These are phyloP conservation scores for Tanypteryx hageni DNA, from an alignment of 2,888 invertebrate species.

Conservation along the genomic window DNA sequence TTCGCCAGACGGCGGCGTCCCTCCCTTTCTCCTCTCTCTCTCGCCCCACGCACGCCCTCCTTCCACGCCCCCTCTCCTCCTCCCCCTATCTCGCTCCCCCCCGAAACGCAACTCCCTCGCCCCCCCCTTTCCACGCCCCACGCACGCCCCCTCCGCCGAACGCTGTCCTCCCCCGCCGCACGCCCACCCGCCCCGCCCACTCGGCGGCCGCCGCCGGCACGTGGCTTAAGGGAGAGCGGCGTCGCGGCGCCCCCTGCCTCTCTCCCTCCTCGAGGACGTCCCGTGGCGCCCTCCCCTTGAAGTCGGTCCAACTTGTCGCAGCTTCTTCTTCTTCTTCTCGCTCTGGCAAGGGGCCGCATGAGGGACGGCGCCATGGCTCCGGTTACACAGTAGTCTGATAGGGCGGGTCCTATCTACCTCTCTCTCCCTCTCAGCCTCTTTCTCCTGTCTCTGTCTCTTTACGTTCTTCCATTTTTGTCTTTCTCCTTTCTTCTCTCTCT, in stretches of 20 bases:
- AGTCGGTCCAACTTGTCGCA: conserved; percentile 58
- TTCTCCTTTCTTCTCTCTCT: not conserved
- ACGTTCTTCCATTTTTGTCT: not conserved
- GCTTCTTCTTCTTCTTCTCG: conserved; percentile 39
- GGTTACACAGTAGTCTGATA: conserved; percentile 46
- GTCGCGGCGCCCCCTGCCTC: conserved; percentile 41
- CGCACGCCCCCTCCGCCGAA: conserved; percentile 34
- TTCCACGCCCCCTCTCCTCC: conserved; percentile 63
- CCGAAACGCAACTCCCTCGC: conserved; percentile 67
- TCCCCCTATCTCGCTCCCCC: conserved; percentile 44
- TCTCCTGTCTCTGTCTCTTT: not conserved
- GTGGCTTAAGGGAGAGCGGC: not conserved
- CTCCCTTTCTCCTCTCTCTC: not conserved
- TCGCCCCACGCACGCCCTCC: no score
- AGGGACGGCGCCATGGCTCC: conserved; percentile 45
- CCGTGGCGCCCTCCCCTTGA: conserved; percentile 63
- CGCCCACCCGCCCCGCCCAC: conserved; percentile 47
- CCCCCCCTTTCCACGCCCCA: conserved; percentile 67
- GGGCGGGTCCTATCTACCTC: conserved; percentile 30
- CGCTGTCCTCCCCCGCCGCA: conserved; percentile 60
- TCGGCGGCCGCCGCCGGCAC: conserved; percentile 48
- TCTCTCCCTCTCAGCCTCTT: conserved; percentile 8
- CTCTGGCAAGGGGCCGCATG: conserved; percentile 48
- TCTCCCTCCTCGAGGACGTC: conserved; percentile 51
- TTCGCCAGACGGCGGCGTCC: conserved; percentile 26